Percentiles rank a stretch among this genome's conserved stretches.
Conservation (phyloP, 92 coral and sea anemone species). For the Epizoanthus illoricatus region DNA sequence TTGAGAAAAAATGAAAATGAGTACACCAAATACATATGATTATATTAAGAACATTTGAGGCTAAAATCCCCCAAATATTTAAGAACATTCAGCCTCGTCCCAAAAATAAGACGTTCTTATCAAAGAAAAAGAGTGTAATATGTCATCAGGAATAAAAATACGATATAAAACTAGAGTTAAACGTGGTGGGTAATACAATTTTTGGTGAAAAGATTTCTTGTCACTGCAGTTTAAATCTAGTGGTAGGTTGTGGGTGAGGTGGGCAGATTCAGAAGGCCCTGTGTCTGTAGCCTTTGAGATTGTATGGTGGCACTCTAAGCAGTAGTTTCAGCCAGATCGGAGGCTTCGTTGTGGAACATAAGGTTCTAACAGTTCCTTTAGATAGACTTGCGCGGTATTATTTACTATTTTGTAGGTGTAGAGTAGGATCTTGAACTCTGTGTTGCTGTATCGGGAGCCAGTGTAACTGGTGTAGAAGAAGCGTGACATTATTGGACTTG, state of each 20-base stretch:
- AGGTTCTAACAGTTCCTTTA: slow-evolving; percentile 10
- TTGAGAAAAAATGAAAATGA: no score
- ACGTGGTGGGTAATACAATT: no score
- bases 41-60: no score
- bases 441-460: slow-evolving; percentile 31
- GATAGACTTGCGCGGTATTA: slow-evolving; percentile 1
- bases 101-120: no score
- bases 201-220: no score
- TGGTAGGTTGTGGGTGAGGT: slow-evolving; percentile 12
- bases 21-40: no score
- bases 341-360: slow-evolving; percentile 1
- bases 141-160: no score
- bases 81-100: no score
- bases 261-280: slow-evolving; percentile 7
- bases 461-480: slow-evolving; percentile 15
- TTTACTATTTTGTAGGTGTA: background rate
- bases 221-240: background rate
- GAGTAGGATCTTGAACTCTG: slow-evolving; percentile 11
- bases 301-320: slow-evolving; percentile 13
- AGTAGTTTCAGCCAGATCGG: background rate
- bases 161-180: no score
- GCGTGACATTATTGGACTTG: background rate
- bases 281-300: slow-evolving; percentile 6
- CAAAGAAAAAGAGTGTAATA: no score
- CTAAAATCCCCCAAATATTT: no score